Base-by-base conservation (phyloP, 2,888 invertebrate species). In the Drosophila nr. perissopoda region DNA sequence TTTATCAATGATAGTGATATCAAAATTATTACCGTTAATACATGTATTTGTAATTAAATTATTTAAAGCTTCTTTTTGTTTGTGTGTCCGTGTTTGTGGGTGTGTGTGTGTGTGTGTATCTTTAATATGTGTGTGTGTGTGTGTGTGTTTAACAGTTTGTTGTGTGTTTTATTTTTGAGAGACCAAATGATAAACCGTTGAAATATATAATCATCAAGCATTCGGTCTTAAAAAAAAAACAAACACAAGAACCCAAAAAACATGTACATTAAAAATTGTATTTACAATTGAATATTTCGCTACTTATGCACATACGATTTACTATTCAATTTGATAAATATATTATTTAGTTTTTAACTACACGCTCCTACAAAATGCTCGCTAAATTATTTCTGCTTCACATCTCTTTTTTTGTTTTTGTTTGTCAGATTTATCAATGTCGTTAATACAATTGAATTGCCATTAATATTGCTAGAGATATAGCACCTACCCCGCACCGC, bases 361-460 rank as follows among this genome's bases (percentile, higher is more conserved):
- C 74, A 70, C 60, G 61, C 66, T 82, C 73, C 84, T 85, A 85
- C 87, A 83, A 77, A 85, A 80, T 90, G 68, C 68, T 71, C 61
- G 56, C 83, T 81, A 71, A 69, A 68, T 79, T 68, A 60, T 74
- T 62, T 57, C 31, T 57, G 29, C 57, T 21, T 57, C 53, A 38
- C 10, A 25, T 49, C 11, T 62, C 10, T 13, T 16, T 11, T 51
- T 42, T 51, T 72, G 64, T 71, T 74, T 71, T 75, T 69, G 74
- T 66, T 70, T 46, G 70, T 88, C 83, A 80, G 83, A 86, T 79
- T 83, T 79, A 76, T 84, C 85, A 80, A 73, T 76, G 81, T 88
- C 85, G 82, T 89, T 86, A 81, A 77, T 86, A 89, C 88, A 88
- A 88, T 90, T 85, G 83, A 88, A 90, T 86, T 90, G 91, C 88